Percentiles rank a stretch among this genome's conserved stretches.
phyloP scores from a whole-genome alignment of 2,797 vertebrate species.

The Taeniopygia guttata region DNA sequence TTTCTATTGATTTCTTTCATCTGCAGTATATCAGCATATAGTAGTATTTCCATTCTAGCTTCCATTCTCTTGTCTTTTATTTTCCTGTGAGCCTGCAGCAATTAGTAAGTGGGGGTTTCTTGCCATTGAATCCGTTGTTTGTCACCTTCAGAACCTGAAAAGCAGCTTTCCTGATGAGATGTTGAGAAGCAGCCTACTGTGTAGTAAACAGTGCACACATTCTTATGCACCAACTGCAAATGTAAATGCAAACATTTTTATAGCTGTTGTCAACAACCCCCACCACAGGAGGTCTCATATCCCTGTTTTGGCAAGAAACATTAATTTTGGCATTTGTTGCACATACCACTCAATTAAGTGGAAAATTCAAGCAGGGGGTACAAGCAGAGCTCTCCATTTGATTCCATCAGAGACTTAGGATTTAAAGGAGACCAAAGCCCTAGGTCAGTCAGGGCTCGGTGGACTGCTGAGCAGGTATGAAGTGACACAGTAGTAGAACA shows the following conservation, averaged over 20 bases:
- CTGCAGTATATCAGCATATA: neutral
- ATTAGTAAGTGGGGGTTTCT: neutral
- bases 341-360: constrained; percentile 7
- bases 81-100: neutral
- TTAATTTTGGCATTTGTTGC: constrained; percentile 19
- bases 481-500: neutral
- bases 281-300: neutral
- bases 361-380: constrained; percentile 10
- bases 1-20: neutral
- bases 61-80: neutral
- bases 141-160: neutral
- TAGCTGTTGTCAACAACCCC: constrained; percentile 15
- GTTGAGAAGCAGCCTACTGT: neutral
- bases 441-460: neutral
- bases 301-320: constrained; percentile 14
- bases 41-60: neutral
- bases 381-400: neutral
- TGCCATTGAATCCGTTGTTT: neutral
- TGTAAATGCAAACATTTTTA: constrained; percentile 18
- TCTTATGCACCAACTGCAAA: neutral
- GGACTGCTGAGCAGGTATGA: constrained; percentile 25
- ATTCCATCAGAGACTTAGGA: neutral
- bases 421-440: neutral
- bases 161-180: neutral
- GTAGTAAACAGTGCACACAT: neutral